Evolutionary conservation across 1,140 invertebrate species (phyloP), one percentile per base, ranked within the genome.

Genomic region (Aleiodes sp.): DNA sequence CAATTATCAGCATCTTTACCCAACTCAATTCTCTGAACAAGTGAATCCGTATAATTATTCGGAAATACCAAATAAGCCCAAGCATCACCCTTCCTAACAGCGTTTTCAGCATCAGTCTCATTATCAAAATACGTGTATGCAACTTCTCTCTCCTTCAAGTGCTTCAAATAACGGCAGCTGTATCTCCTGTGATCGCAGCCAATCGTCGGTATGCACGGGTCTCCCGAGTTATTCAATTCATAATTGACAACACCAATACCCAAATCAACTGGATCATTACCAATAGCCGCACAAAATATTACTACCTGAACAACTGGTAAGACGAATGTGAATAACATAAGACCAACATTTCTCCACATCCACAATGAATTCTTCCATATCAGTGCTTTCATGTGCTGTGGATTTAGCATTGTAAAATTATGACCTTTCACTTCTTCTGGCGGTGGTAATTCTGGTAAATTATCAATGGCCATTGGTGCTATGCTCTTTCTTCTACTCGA

Each of bases 271-370:
- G 97, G 96, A 79, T 97, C 94, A 71, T 94, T 92, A 12, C 97
- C 97, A 72, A 99, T 97, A 21, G 96, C 95, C 56, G 97, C 80
- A 85, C 97, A 98, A 87, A 98, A 99, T 4, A 99, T 87, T 26
- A 97, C 89, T 70, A 98, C 96, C 89, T 99, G 96, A 63, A 95
- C 91, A 0, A 96, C 91, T 0, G 97, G 97, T 56, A 99, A 87
- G 26, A 94, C 92, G 70, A 98, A 93, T 75, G 98, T 94, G 84
- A 98, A 98, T 26, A 94, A 80, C 88, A 97, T 92, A 37, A 96
- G 90, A 6, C 94, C 94, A 65, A 95, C 92, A 84, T 98, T 98
- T 79, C 96, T 89, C 88, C 94, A 94, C 88, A 98, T 92, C 84
- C 94, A 90, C 65, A 96, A 88, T 76, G 97, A 93, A 84, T 98